phyloP scores from a whole-genome alignment of 1,140 invertebrate genomes.

The Reticulitermes speratus region DNA sequence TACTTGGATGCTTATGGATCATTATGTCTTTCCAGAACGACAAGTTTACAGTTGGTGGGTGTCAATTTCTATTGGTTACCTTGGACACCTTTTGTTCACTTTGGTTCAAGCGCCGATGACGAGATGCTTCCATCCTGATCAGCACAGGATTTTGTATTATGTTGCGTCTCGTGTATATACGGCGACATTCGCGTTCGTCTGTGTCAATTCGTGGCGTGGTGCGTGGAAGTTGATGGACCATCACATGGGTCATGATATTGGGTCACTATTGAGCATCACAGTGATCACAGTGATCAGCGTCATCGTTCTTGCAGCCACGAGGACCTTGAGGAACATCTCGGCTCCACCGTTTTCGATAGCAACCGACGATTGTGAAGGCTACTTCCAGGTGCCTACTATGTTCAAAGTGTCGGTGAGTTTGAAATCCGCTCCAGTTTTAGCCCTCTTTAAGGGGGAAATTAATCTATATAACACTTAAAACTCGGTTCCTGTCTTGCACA shows the following conservation, averaged over 20 bases:
- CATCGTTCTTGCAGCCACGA: conserved; percentile 61
- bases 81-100: conserved; percentile 66
- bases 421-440: not conserved
- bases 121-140: conserved; percentile 61
- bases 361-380: conserved; percentile 69
- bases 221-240: conserved; percentile 74
- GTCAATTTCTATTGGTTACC: conserved; percentile 66
- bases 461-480: not conserved
- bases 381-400: conserved; percentile 81
- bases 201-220: conserved; percentile 82
- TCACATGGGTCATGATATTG: conserved; percentile 60
- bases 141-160: conserved; percentile 64
- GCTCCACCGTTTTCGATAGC: conserved; percentile 76
- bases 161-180: conserved; percentile 73
- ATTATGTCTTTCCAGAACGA: conserved; percentile 60
- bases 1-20: conserved; percentile 76
- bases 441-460: not conserved
- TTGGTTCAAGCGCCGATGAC: conserved; percentile 40
- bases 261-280: conserved; percentile 54
- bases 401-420: conserved; percentile 69
- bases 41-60: not conserved
- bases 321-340: conserved; percentile 73
- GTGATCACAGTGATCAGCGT: conserved; percentile 55
- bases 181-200: conserved; percentile 68
- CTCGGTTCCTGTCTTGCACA: too few relatives aligned